phyloP scores from a whole-genome alignment of 2,888 invertebrate genomes.

The Drosophila sordidula region DNA sequence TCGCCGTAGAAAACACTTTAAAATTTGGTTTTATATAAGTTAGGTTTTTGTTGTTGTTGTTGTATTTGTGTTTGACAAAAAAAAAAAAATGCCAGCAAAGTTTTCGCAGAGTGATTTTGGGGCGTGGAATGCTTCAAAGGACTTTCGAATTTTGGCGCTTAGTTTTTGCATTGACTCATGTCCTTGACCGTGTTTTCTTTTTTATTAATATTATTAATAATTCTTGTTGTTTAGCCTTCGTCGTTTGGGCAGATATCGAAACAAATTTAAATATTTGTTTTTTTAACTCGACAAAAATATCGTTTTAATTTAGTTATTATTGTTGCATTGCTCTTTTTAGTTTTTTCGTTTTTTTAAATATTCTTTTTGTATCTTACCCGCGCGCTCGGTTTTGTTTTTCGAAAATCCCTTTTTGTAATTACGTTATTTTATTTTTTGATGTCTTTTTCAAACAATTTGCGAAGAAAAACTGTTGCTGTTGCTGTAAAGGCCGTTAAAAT shows the following conservation, averaged over 20 bases:
- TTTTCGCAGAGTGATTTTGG: slow-evolving; percentile 16
- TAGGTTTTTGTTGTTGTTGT: slow-evolving; percentile 1
- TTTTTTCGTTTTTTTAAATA: not conserved
- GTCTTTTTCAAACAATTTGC: slow-evolving; percentile 27
- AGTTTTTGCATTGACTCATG: slow-evolving; percentile 43
- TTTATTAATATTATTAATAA: not conserved
- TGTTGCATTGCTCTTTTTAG: slow-evolving; percentile 37
- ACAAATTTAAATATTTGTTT: slow-evolving; percentile 13
- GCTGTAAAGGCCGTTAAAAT: slow-evolving; percentile 18
- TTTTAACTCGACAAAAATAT: slow-evolving; percentile 6
- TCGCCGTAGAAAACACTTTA: slow-evolving; percentile 48
- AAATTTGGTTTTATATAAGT: slow-evolving; percentile 39
- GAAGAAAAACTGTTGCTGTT: slow-evolving; percentile 22
- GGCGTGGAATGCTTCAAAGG: slow-evolving; percentile 55
- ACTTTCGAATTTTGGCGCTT: slow-evolving; percentile 44
- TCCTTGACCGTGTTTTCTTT: slow-evolving; percentile 32
- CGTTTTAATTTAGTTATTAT: slow-evolving; percentile 21
- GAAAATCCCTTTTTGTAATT: slow-evolving; percentile 22
- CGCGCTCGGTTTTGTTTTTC: slow-evolving; percentile 20
- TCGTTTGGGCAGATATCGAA: slow-evolving; percentile 17
- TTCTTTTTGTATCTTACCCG: slow-evolving; percentile 11
- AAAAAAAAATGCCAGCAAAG: slow-evolving; percentile 3
- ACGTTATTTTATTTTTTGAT: slow-evolving; percentile 14
- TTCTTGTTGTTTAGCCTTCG: not conserved
- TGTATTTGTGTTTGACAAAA: slow-evolving; percentile 14